These are phyloP conservation scores for Parambassis ranga DNA, from an alignment of 2,797 vertebrate genomes.

Conservation along the genomic window DNA sequence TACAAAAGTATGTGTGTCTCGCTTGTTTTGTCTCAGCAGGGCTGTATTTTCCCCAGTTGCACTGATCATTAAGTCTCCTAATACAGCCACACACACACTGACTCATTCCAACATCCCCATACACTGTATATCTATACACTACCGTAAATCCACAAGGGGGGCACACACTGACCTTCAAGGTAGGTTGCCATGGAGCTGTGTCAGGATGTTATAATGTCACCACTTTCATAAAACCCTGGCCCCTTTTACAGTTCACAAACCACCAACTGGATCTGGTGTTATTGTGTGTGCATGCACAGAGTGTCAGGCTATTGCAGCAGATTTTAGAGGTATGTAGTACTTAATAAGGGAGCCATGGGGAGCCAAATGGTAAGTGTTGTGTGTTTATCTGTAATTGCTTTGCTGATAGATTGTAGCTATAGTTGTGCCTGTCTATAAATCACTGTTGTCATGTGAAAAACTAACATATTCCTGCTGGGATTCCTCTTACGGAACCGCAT, in stretches of 20 bases:
- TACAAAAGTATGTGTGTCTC: background rate
- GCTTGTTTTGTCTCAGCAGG: constrained; percentile 19
- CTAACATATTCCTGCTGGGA: background rate
- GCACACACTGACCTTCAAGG: constrained; percentile 65
- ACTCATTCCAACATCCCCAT: background rate
- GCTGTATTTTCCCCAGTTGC: constrained; percentile 2
- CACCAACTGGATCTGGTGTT: constrained; percentile 11
- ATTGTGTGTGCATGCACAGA: background rate
- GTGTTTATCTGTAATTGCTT: constrained; percentile 35
- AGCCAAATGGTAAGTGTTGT: constrained; percentile 28
- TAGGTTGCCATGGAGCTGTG: constrained; percentile 62
- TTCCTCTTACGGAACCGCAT: background rate
- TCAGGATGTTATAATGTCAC: constrained; percentile 67
- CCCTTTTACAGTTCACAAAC: constrained; percentile 70
- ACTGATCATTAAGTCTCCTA: constrained; percentile 25
- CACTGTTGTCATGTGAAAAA: constrained; percentile 12
- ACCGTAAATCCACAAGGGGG: constrained; percentile 1
- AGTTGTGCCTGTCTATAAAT: constrained; percentile 14
- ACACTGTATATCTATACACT: background rate
- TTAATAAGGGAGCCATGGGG: constrained; percentile 17
- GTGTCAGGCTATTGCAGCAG: constrained; percentile 2
- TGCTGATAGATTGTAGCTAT: constrained; percentile 38
- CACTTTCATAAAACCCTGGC: constrained; percentile 63
- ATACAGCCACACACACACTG: background rate
- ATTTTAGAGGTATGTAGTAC: constrained; percentile 16